These are phyloP conservation scores for Pseudorhiza aurosa DNA, from an alignment of 30 jellyfish, hydroid and myxozoan genomes.

Conservation along the genomic window DNA sequence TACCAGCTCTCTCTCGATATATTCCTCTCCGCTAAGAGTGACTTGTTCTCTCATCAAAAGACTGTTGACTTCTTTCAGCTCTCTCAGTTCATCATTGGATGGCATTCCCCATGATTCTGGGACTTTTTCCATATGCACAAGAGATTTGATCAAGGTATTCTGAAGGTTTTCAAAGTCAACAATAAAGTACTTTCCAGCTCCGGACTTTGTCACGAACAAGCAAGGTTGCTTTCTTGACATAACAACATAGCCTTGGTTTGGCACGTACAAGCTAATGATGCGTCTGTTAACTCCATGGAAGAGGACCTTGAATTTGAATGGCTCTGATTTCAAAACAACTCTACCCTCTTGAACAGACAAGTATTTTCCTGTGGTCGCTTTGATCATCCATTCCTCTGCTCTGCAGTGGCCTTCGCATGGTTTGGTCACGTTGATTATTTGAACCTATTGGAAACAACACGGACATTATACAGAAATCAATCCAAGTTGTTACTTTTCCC, in stretches of 20 bases:
- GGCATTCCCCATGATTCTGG: constrained; percentile 55
- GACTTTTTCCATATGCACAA: constrained; percentile 18
- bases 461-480: background rate
- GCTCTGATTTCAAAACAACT: constrained; percentile 35
- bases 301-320: constrained; percentile 49
- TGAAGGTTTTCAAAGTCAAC: constrained; percentile 35
- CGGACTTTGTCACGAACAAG: constrained; percentile 5
- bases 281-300: constrained; percentile 57
- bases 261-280: constrained; percentile 53
- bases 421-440: constrained; percentile 45
- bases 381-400: constrained; percentile 50
- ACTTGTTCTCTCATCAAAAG: constrained; percentile 53
- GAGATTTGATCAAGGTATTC: constrained; percentile 36
- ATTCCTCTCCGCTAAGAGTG: constrained; percentile 21
- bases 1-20: constrained; percentile 39
- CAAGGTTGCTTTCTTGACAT: constrained; percentile 54
- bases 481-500: no score
- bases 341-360: constrained; percentile 24
- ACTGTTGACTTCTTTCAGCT: constrained; percentile 16
- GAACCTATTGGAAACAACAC: background rate
- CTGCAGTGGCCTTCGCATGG: constrained; percentile 65
- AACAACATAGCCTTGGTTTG: constrained; percentile 45
- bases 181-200: constrained; percentile 25
- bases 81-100: constrained; percentile 4
- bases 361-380: constrained; percentile 36